phyloP scores from a whole-genome alignment of 2,113 vertebrate species.

The Meriones unguiculatus region DNA sequence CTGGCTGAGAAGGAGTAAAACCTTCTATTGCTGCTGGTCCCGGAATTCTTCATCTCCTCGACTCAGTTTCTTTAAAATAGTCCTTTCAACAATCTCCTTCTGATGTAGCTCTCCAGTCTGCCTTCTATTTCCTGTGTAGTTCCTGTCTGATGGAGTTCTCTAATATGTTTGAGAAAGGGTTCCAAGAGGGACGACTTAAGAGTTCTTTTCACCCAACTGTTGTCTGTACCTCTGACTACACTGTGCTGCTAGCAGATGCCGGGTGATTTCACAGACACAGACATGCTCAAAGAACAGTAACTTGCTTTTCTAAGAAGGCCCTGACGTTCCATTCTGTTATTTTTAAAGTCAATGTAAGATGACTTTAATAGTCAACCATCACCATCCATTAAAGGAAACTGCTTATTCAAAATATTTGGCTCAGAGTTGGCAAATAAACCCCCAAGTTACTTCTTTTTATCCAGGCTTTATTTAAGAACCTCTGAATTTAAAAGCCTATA shows the following conservation, averaged over 20 bases:
- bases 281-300: constrained; percentile 41
- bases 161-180: neutral
- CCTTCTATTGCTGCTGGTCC: neutral
- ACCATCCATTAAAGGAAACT: constrained; percentile 43
- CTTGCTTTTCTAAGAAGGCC: constrained; percentile 39
- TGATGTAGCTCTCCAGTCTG: neutral
- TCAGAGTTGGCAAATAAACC: constrained; percentile 46
- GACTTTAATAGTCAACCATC: constrained; percentile 67
- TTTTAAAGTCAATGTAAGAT: constrained; percentile 65
- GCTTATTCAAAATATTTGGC: constrained; percentile 46
- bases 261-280: constrained; percentile 42
- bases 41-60: neutral
- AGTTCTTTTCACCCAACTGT: neutral
- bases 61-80: neutral
- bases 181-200: neutral
- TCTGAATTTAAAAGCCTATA: constrained; percentile 63
- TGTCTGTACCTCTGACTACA: neutral
- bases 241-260: constrained; percentile 29
- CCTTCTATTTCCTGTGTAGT: neutral
- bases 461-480: constrained; percentile 49
- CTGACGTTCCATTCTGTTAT: constrained; percentile 53
- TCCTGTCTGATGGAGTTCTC: neutral
- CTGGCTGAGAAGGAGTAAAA: neutral
- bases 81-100: neutral
- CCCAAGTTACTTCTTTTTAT: neutral